Base-by-base conservation (phyloP, 2,113 vertebrate genomes). In the Anolis sagrei region DNA sequence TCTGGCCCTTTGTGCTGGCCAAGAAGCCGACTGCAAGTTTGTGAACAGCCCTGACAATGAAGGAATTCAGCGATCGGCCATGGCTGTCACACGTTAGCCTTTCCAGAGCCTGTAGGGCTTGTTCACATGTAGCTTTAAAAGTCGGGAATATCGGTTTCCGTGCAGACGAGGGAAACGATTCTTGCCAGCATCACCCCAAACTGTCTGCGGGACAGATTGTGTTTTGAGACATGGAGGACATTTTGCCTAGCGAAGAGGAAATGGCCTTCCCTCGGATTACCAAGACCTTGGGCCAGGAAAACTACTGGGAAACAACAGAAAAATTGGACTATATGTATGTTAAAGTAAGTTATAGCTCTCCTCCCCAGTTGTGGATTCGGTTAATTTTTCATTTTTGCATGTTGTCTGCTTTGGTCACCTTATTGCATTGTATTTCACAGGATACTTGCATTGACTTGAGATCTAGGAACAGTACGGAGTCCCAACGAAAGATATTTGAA, bases 241-340 rank as follows among this genome's bases (percentile, higher is more conserved):
- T 68, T 84, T 76, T 85, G 29, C 25, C 34, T 81, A 77, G 34
- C 10, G 83, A 87, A 48, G 77, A 84, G 75, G 14, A 69, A 27
- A 44, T 89, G 75, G 0, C 86, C 82, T 78, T 75, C 0, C 78
- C 64, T 32, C 81, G 18, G 84, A 86, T 80, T 34, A 70, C 54
- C 82, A 70, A 48, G 81, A 73, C 72, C 88, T 54, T 34, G 25
- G 68, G 36, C 49, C 36, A 44, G 27, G 1, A n/a, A 36, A 84
- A 34, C 44, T 58, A 10, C 66, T 48, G 85, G 87, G 92, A 92
- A 91, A 97, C 96, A 95, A 90, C 95, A 89, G 93, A 96, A 89
- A 96, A 96, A 90, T 92, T 97, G 96, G 95, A 95, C 92, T 97
- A 70, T 91, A 97, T 97, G 94, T 98, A 96, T 86, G 88, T 96